A percentile compares a stretch with the other conserved stretches of the same genome.
Conservation (phyloP, 2,797 vertebrate species). For the Microhierax caerulescens region DNA sequence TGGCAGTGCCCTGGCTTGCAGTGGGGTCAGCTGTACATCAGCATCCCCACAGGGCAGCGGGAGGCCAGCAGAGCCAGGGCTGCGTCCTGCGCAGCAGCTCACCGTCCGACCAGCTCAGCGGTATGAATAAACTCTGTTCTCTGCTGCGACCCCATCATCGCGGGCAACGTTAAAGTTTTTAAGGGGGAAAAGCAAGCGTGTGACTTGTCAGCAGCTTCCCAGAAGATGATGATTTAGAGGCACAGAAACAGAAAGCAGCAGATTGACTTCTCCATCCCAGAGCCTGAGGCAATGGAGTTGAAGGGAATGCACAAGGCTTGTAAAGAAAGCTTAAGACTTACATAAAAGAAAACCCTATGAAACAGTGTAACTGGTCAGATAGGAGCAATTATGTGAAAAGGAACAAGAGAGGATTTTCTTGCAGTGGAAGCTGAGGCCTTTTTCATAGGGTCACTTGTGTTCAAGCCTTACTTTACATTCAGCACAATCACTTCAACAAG, state of each 20-base stretch:
- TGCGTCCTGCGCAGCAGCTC: neutral
- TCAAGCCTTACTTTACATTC: neutral
- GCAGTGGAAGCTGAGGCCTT: neutral
- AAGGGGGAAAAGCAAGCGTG: neutral
- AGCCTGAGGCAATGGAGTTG: neutral
- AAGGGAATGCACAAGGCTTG: neutral
- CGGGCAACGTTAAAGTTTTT: neutral
- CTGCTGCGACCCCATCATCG: neutral
- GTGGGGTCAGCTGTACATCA: neutral
- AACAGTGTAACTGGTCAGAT: neutral
- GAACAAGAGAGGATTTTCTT: neutral
- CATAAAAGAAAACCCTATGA: neutral
- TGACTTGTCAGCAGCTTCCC: neutral
- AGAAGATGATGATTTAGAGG: neutral
- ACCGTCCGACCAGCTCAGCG: neutral
- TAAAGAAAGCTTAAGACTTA: neutral
- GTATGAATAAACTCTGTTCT: neutral
- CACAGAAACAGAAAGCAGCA: conserved; percentile 3
- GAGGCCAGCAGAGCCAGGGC: neutral
- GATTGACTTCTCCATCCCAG: neutral
- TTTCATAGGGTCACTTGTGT: neutral
- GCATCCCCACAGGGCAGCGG: neutral
- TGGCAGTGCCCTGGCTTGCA: neutral
- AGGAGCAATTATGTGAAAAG: neutral
- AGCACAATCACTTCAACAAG: neutral